Evolutionary conservation across 2,888 invertebrate genomes (phyloP).

Genomic region (Callyntrura guangdongensis): DNA sequence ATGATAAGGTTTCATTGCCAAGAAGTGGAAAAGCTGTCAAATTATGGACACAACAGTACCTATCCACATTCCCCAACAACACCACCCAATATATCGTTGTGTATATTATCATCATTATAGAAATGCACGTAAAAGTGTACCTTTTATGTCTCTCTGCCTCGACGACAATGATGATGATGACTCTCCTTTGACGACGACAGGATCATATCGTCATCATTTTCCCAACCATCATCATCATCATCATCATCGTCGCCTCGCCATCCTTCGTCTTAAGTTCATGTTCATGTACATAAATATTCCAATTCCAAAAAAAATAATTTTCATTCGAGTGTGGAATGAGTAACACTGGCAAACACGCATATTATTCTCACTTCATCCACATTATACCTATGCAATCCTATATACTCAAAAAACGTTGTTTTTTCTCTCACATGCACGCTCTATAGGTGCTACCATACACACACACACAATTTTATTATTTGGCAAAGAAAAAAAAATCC

Average conservation of each 20-base stretch:
- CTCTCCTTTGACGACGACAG: neutral
- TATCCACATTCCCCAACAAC: too few species aligned
- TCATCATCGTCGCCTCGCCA: neutral
- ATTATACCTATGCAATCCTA: constrained; percentile 37
- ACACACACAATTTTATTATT: constrained; percentile 38
- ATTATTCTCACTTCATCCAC: constrained; percentile 26
- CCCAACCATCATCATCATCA: constrained; percentile 12
- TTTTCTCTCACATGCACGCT: constrained; percentile 45
- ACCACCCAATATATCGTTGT: too few species aligned
- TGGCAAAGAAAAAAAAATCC: constrained; percentile 47
- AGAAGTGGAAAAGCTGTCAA: constrained; percentile 1
- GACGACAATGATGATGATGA: neutral
- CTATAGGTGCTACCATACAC: constrained; percentile 35
- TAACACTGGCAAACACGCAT: constrained; percentile 48
- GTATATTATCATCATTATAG: too few species aligned
- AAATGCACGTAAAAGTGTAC: too few species aligned
- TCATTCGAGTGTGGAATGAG: constrained; percentile 28
- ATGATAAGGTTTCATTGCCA: constrained; percentile 38
- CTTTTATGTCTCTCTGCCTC: neutral
- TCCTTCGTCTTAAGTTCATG: constrained; percentile 65
- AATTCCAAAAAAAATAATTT: constrained; percentile 39
- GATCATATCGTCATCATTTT: constrained; percentile 56
- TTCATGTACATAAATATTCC: constrained; percentile 68
- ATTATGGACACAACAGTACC: too few species aligned
- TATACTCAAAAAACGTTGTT: too few species aligned